Evolutionary conservation across 1,140 invertebrate species (phyloP).

Genomic region (Rhopalosiphum maidis): DNA sequence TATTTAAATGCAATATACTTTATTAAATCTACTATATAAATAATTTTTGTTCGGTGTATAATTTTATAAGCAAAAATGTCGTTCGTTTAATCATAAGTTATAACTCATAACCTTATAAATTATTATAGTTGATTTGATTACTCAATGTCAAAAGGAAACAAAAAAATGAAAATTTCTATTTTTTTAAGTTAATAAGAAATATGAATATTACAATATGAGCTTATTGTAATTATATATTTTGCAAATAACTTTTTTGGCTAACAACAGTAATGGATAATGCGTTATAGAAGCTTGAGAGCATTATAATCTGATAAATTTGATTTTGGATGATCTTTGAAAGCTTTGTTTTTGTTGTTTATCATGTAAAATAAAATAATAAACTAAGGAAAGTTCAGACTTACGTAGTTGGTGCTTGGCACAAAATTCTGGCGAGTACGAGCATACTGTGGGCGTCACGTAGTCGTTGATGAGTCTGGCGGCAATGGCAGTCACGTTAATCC

Average conservation of each 20-base stretch:
- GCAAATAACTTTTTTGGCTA: not conserved
- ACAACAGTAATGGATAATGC: not conserved
- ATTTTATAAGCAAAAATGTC: too few relatives aligned
- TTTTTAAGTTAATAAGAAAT: not conserved
- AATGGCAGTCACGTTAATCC: not conserved
- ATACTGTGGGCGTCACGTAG: not conserved
- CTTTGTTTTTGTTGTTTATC: not conserved
- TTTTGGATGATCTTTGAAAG: not conserved
- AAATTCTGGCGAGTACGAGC: not conserved
- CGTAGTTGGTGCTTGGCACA: constrained; percentile 35
- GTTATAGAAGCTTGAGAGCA: not conserved
- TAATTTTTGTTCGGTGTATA: too few relatives aligned
- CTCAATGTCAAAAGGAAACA: too few relatives aligned
- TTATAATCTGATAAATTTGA: not conserved
- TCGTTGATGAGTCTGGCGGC: not conserved
- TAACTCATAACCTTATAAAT: too few relatives aligned
- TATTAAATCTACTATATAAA: too few relatives aligned
- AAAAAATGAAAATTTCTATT: too few relatives aligned
- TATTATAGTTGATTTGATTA: too few relatives aligned
- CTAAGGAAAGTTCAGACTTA: not conserved
- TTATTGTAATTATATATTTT: not conserved
- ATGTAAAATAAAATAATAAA: not conserved
- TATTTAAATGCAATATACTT: too few relatives aligned
- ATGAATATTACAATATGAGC: not conserved
- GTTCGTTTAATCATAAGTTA: too few relatives aligned